These are phyloP conservation scores for Gasteruption jaculator DNA, from an alignment of 2,888 invertebrate genomes.

Conservation along the genomic window DNA sequence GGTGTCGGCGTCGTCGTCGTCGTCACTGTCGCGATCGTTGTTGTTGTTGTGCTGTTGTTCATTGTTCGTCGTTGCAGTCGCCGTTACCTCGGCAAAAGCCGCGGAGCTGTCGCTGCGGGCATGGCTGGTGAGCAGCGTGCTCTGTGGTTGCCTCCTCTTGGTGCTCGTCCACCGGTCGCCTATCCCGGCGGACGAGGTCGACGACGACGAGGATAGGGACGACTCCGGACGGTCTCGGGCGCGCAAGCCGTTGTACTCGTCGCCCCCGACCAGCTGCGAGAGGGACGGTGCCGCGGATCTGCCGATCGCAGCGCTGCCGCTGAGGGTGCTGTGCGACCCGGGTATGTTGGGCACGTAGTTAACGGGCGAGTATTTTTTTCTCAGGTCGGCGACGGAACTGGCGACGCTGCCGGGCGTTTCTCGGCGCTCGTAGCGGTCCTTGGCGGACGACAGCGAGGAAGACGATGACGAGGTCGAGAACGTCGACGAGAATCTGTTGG, in stretches of 20 bases:
- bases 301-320: conserved; percentile 19
- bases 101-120: conserved; percentile 30
- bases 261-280: conserved; percentile 25
- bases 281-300: conserved; percentile 15
- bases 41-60: conserved; percentile 22
- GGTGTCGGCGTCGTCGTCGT: conserved; percentile 11
- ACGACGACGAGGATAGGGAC: conserved; percentile 29
- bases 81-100: conserved; percentile 39
- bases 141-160: conserved; percentile 30
- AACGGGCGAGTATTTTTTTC: conserved; percentile 72
- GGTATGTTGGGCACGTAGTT: conserved; percentile 65
- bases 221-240: conserved; percentile 28
- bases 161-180: conserved; percentile 28
- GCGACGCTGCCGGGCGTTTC: conserved; percentile 25
- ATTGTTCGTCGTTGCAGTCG: conserved; percentile 17
- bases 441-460: conserved; percentile 25
- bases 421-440: conserved; percentile 27
- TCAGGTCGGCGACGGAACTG: conserved; percentile 57
- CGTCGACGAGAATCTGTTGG: conserved; percentile 21
- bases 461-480: conserved; percentile 27
- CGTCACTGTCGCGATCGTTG: conserved; percentile 16
- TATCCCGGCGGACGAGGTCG: conserved; percentile 25
- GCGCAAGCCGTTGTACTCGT: conserved; percentile 15
- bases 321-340: conserved; percentile 20
- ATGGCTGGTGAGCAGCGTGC: conserved; percentile 36